Percentiles rank a stretch among this genome's conserved stretches.
These are phyloP conservation scores for Parascotia fuliginaria DNA, from an alignment of 2,888 invertebrate genomes.

Conservation along the genomic window DNA sequence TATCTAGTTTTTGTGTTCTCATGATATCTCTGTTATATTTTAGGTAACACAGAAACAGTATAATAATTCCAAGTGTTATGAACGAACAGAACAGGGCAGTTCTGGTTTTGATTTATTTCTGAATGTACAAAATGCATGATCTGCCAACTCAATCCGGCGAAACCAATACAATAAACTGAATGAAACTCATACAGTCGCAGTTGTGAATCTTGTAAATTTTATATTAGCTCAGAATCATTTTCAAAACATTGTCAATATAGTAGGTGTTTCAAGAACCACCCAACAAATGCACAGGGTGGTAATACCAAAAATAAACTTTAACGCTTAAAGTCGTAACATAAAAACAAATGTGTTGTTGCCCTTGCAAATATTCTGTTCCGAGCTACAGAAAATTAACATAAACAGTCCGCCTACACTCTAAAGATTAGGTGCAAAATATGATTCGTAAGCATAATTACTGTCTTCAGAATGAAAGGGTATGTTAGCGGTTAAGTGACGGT, in stretches of 20 bases:
- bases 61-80: too few species aligned
- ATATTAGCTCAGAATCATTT: slow-evolving; percentile 13
- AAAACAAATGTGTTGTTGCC: slow-evolving; percentile 57
- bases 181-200: too few species aligned
- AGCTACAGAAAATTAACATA: slow-evolving; percentile 57
- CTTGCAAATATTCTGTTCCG: slow-evolving; percentile 53
- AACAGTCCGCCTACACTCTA: slow-evolving; percentile 41
- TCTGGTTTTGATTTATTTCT: too few species aligned
- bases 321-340: slow-evolving; percentile 53
- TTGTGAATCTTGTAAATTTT: too few species aligned
- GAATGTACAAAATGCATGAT: too few species aligned
- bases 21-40: too few species aligned
- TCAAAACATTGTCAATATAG: slow-evolving; percentile 27
- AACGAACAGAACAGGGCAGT: too few species aligned
- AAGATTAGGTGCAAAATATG: slow-evolving; percentile 39
- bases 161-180: too few species aligned
- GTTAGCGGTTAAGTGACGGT: slow-evolving; percentile 19
- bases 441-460: slow-evolving; percentile 36
- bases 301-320: slow-evolving; percentile 52
- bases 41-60: too few species aligned
- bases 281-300: slow-evolving; percentile 48
- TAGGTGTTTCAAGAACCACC: slow-evolving; percentile 33
- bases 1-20: too few species aligned
- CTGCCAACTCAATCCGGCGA: too few species aligned
- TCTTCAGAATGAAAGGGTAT: slow-evolving; percentile 7